Evolutionary conservation across 1,140 invertebrate genomes (phyloP).

Genomic region (Trachymyrmex cornetzi): DNA sequence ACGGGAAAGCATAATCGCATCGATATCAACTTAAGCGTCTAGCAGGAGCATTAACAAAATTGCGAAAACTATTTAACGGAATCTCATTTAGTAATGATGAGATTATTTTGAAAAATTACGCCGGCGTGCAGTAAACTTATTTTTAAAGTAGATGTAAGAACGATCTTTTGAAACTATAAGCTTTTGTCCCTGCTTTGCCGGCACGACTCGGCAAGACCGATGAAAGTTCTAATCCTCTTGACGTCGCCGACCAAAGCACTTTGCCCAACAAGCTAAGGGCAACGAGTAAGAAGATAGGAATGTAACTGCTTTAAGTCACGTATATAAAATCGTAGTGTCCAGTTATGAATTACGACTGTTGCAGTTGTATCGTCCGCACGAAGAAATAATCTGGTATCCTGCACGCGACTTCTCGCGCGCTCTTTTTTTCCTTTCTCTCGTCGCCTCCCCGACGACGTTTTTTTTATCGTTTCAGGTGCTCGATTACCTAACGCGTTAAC

Average conservation of each 20-base stretch:
- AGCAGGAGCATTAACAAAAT: slow-evolving; percentile 38
- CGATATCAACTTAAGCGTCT: slow-evolving; percentile 11
- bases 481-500: slow-evolving; percentile 62
- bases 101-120: slow-evolving; percentile 64
- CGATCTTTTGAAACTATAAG: slow-evolving; percentile 52
- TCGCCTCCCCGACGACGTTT: slow-evolving; percentile 13
- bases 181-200: slow-evolving; percentile 38
- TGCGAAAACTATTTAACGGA: slow-evolving; percentile 48
- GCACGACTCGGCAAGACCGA: slow-evolving; percentile 67
- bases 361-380: slow-evolving; percentile 40
- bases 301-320: slow-evolving; percentile 65
- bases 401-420: slow-evolving; percentile 49
- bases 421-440: background rate
- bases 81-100: slow-evolving; percentile 44
- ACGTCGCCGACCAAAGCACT: slow-evolving; percentile 69
- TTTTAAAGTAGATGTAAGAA: slow-evolving; percentile 59
- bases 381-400: slow-evolving; percentile 52
- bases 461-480: slow-evolving; percentile 49
- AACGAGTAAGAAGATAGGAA: slow-evolving; percentile 62
- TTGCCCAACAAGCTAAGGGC: slow-evolving; percentile 60
- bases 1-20: slow-evolving; percentile 7
- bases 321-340: slow-evolving; percentile 59
- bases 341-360: slow-evolving; percentile 57
- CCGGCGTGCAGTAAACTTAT: slow-evolving; percentile 46
- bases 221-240: slow-evolving; percentile 76